A percentile compares a stretch with the other conserved stretches of the same genome.
Conservation (phyloP, 2,888 invertebrate genomes). For the Pogonocherus hispidulus region DNA sequence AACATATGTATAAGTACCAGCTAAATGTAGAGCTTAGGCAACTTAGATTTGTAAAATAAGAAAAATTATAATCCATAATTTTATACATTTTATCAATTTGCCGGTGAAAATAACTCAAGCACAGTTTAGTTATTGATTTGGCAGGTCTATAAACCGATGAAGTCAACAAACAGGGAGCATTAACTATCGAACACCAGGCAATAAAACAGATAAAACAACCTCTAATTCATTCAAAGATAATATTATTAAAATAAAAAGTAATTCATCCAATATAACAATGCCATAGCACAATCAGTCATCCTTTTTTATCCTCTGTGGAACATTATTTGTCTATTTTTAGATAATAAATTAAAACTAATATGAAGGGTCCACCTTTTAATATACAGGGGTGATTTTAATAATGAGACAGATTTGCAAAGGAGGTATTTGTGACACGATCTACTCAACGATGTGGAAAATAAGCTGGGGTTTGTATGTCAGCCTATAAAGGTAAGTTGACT, state of each 20-base stretch:
- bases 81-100: too few species aligned
- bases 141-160: conserved; percentile 2
- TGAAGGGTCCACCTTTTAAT: conserved; percentile 50
- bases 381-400: conserved; percentile 53
- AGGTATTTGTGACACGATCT: conserved; percentile 55
- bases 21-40: too few species aligned
- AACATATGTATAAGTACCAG: too few species aligned
- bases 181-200: conserved; percentile 7
- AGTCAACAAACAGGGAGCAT: conserved; percentile 11
- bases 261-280: conserved; percentile 15
- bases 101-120: background rate
- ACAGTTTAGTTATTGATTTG: conserved; percentile 11
- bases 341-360: conserved; percentile 56
- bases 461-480: conserved; percentile 61
- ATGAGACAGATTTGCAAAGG: conserved; percentile 53
- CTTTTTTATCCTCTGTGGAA: conserved; percentile 45
- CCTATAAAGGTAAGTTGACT: conserved; percentile 62
- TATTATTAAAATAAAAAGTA: conserved; percentile 26
- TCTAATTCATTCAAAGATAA: conserved; percentile 20
- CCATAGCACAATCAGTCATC: conserved; percentile 22
- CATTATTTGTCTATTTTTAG: conserved; percentile 56
- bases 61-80: too few species aligned
- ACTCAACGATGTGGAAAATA: conserved; percentile 67
- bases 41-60: too few species aligned
- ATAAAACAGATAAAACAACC: conserved; percentile 25